Conservation (phyloP, 2,797 vertebrate species). For the Eupleurogrammus muticus region DNA sequence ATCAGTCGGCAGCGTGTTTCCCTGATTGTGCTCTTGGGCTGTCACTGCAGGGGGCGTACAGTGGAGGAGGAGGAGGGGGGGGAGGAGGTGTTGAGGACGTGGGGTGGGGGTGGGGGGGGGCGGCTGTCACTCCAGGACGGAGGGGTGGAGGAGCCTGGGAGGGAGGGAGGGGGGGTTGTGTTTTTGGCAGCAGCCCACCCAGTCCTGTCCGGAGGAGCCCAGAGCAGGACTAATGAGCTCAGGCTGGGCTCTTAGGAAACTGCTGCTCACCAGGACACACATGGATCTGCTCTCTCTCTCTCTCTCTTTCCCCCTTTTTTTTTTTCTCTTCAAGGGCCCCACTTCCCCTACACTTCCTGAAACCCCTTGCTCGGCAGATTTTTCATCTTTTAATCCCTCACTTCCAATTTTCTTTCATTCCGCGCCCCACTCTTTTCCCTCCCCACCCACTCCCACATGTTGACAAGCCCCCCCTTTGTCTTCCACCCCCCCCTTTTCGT, state of each 20-base stretch:
- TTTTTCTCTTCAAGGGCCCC: too few relatives aligned
- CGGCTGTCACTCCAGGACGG: slow-evolving; percentile 81
- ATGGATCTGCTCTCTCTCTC: slow-evolving; percentile 37
- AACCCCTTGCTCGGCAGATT: slow-evolving; percentile 52
- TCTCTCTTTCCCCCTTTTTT: slow-evolving; percentile 1
- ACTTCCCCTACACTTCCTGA: slow-evolving; percentile 27
- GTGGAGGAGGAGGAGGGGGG: slow-evolving; percentile 67
- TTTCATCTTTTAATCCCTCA: slow-evolving; percentile 58
- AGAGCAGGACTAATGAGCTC: slow-evolving; percentile 80
- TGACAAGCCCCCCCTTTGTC: slow-evolving; percentile 69
- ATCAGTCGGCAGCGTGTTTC: slow-evolving; percentile 89
- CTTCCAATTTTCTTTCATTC: slow-evolving; percentile 43
- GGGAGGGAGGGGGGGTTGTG: slow-evolving; percentile 34
- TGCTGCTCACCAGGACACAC: slow-evolving; percentile 56
- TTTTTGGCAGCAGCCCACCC: slow-evolving; percentile 70
- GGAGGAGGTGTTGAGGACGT: too few relatives aligned
- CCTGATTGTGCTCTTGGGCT: slow-evolving; percentile 89
- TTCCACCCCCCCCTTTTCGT: slow-evolving; percentile 31
- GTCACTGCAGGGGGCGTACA: slow-evolving; percentile 85
- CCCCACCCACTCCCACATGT: background rate
- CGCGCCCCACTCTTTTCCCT: slow-evolving; percentile 13
- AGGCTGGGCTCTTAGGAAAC: slow-evolving; percentile 63
- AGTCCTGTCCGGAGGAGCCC: slow-evolving; percentile 70
- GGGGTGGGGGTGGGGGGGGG: slow-evolving; percentile 42
- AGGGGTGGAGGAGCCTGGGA: slow-evolving; percentile 29